Base-by-base conservation (phyloP, 2,797 vertebrate genomes). In the Urocyon cinereoargenteus region DNA sequence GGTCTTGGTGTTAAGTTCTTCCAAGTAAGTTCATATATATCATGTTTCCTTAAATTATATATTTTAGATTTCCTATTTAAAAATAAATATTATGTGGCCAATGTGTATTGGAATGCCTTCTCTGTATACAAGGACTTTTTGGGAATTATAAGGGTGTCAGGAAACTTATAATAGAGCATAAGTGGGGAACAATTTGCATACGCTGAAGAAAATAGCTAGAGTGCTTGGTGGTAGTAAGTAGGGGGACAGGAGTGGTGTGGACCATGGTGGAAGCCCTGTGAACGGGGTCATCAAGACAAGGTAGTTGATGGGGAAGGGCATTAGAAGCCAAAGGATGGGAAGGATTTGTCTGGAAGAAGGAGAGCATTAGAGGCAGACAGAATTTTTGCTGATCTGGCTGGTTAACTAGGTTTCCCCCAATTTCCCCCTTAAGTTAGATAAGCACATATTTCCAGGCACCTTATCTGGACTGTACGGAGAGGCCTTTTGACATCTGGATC, bases 21-120 rank as follows among this genome's bases (percentile, higher is more conserved):
- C 28, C 18, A n/a, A 55, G 49, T 61, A 66, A 73, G 89, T 73
- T 85, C 31, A 75, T 11, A 24, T 21, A 18, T 12, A 61, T 88
- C 6, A 1, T 78, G 11, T 57, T 86, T 90, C 90, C 45, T 78
- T 57, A 51, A 57, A 26, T 34, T 72, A 36, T 1, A 0, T 51
- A 34, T 49, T 95, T 91, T 64, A 89, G 57, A 85, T 88, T 78
- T 93, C 36, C 28, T 28, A 15, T 57, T 91, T 77, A 26, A 70
- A 75, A 82, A 77, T 75, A 77, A 87, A 10, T 59, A 70, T 85
- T 28, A 28, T 59, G 5, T 75, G 51, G 28, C 22, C 2, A 21
- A 11, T 4, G 2, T 55, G 51, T 91, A 36, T 28, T 86, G 70
- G 40, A 55, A 72, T 66, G 70, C 36, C 36, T 77, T 91, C 34